Conservation (phyloP, 2,797 vertebrate species). For the Scomberomorus guttatus region DNA sequence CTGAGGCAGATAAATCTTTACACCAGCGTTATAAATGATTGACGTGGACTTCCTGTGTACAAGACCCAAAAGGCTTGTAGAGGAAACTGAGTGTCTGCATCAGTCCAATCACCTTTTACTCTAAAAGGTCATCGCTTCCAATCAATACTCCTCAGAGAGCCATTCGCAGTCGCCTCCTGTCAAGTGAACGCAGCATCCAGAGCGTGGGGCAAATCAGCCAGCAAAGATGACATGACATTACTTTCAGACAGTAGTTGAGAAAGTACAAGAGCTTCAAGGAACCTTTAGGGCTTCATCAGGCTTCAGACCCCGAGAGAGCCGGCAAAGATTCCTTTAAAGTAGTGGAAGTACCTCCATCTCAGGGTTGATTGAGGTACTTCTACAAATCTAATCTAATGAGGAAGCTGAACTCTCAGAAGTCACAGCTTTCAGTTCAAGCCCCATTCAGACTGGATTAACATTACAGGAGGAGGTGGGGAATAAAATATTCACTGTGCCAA, state of each 20-base stretch:
- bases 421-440: neutral
- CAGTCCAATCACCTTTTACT: constrained; percentile 32
- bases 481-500: no score
- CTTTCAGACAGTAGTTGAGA: neutral
- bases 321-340: neutral
- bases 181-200: constrained; percentile 10
- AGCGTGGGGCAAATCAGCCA: neutral
- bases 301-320: neutral
- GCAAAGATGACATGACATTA: constrained; percentile 1
- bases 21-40: constrained; percentile 24
- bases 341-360: neutral
- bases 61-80: neutral
- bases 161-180: constrained; percentile 41
- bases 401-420: neutral
- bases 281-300: neutral
- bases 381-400: no score
- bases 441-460: no score
- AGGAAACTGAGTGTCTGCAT: constrained; percentile 13
- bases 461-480: no score
- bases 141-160: constrained; percentile 55
- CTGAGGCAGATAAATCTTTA: constrained; percentile 17
- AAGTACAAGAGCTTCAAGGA: constrained; percentile 8
- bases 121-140: constrained; percentile 47
- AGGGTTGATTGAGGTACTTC: neutral
- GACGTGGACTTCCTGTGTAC: constrained; percentile 26